phyloP scores from a whole-genome alignment of 2,888 invertebrate species.

The Apodemia mormo region DNA sequence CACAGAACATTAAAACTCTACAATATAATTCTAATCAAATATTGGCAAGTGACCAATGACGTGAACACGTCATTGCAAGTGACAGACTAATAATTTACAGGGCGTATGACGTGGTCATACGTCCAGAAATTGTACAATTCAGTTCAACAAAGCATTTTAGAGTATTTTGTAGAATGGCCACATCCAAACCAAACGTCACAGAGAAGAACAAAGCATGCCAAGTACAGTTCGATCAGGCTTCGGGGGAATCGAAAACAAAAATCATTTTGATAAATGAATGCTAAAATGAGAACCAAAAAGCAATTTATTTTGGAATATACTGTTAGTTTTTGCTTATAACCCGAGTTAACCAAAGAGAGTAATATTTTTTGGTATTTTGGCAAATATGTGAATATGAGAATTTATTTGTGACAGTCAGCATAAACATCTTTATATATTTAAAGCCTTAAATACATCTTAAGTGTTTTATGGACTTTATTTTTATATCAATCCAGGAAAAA shows the following conservation, averaged over 20 bases:
- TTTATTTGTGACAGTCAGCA: too few relatives aligned
- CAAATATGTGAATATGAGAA: too few relatives aligned
- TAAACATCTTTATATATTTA: too few relatives aligned
- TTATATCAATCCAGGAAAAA: too few relatives aligned
- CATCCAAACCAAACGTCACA: slow-evolving; percentile 64
- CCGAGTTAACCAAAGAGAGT: too few relatives aligned
- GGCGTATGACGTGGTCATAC: slow-evolving; percentile 51
- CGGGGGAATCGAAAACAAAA: not conserved
- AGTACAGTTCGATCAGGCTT: slow-evolving; percentile 56
- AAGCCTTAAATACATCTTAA: too few relatives aligned
- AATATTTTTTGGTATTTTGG: too few relatives aligned
- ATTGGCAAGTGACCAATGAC: slow-evolving; percentile 23
- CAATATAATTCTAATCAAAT: not conserved
- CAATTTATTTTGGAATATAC: not conserved
- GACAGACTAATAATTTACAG: slow-evolving; percentile 25
- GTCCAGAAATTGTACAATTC: slow-evolving; percentile 73
- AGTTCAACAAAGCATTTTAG: slow-evolving; percentile 61
- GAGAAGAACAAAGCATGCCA: slow-evolving; percentile 71
- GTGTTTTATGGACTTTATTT: too few relatives aligned
- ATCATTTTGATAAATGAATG: not conserved
- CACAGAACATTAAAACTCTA: too few relatives aligned
- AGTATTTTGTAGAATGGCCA: slow-evolving; percentile 56
- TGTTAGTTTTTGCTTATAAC: not conserved
- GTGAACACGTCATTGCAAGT: slow-evolving; percentile 50
- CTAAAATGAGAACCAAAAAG: not conserved